Conservation (phyloP, 2,888 invertebrate species). For the Spicauda simplicius region DNA sequence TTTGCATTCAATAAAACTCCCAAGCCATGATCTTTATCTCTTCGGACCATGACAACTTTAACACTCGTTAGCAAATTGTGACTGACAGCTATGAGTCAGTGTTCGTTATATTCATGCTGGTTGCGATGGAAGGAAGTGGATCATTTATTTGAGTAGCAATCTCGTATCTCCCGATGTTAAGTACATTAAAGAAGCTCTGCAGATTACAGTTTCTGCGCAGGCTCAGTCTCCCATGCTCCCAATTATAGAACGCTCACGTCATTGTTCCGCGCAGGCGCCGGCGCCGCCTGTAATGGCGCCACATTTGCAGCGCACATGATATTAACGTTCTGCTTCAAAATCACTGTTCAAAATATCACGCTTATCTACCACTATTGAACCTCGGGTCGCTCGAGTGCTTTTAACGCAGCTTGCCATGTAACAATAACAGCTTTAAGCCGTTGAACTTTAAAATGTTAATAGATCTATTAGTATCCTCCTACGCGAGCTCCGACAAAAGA, state of each 20-base stretch:
- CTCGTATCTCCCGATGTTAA: constrained; percentile 14
- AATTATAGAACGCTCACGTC: constrained; percentile 63
- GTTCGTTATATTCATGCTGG: constrained; percentile 46
- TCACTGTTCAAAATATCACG: constrained; percentile 70
- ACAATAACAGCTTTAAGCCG: constrained; percentile 35
- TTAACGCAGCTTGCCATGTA: constrained; percentile 47
- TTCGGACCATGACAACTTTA: constrained; percentile 65
- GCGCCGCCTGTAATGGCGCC: constrained; percentile 62
- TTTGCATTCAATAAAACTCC: constrained; percentile 75
- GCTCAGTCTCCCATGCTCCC: constrained; percentile 43
- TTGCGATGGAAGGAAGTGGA: constrained; percentile 27
- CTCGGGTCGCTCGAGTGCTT: constrained; percentile 53
- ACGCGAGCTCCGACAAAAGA: constrained; percentile 30
- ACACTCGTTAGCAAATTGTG: constrained; percentile 78
- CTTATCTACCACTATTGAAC: constrained; percentile 62
- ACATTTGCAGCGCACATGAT: constrained; percentile 78
- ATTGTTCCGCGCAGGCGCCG: constrained; percentile 64
- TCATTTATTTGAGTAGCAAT: constrained; percentile 21
- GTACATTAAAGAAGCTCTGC: constrained; percentile 10
- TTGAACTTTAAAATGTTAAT: constrained; percentile 37
- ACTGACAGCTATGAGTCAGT: constrained; percentile 71
- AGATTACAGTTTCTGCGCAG: constrained; percentile 25
- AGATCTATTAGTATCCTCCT: constrained; percentile 37
- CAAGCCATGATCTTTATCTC: constrained; percentile 71
- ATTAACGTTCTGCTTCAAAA: constrained; percentile 57